Evolutionary conservation across 2,888 invertebrate genomes (phyloP), one percentile per base, ranked within the genome.

Genomic region (Argynnis bischoffii): DNA sequence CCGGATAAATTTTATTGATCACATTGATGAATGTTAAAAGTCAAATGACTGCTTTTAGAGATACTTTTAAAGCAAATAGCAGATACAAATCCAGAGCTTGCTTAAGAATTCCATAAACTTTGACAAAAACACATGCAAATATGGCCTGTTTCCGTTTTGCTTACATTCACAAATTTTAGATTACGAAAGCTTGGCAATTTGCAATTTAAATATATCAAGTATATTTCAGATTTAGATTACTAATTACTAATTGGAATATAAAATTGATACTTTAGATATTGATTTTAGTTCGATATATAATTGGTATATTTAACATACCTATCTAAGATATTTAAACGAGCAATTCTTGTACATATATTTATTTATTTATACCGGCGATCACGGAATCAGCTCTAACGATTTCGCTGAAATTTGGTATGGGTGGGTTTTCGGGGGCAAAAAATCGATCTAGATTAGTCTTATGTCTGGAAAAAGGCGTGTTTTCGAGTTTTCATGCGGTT

Each of bases 91-190:
- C 48, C 50, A 35, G 61, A 21, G 6, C 64, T 57, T 71, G 51
- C 56, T 63, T 63, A 46, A 56, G 46, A 31, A 63, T 63, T n/a
- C 53, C 63, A 63, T 63, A 67, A 64, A 64, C 67, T 67, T 47
- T 54, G 55, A 54, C 57, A 67, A 63, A 66, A 63, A 64, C 26
- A 54, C 55, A 64, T 59, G 63, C 64, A 70, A 70, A 70, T 64
- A 48, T 64, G 61, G 11, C 56, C 55, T 63, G 35, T 57, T 31
- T 41, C 51, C 55, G 55, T 57, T 57, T 47, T n/a, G 55, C 47
- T 50, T 47, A 31, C n/a, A 46, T 55, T 51, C 55, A 41, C 31
- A 55, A 26, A 55, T 54, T 47, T 55, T 56, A 51, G 35, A 53
- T 63, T 67, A 41, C 46, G 35, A 63, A 66, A 63, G 16, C 60